These are phyloP conservation scores for Rhagophthalmus giganteus DNA, from an alignment of 2,888 invertebrate genomes.

Conservation along the genomic window DNA sequence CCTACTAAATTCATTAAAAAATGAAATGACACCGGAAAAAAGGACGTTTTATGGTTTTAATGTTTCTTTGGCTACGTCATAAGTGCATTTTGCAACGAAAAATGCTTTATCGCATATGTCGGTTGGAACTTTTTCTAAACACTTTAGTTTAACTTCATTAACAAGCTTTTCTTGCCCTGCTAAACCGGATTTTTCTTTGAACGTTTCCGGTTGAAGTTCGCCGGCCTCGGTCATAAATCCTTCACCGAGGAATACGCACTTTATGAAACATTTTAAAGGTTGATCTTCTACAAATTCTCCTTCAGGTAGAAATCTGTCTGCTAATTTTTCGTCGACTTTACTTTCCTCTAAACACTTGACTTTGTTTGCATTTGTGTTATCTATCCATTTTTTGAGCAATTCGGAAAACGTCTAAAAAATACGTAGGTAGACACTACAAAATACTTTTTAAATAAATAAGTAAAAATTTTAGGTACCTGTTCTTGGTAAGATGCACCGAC, in stretches of 20 bases:
- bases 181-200: not conserved
- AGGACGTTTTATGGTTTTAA: not conserved
- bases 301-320: slow-evolving; percentile 39
- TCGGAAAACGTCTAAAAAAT: not conserved
- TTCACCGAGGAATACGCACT: slow-evolving; percentile 58
- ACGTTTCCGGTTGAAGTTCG: not conserved
- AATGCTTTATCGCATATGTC: not conserved
- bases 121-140: not conserved
- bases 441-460: not conserved
- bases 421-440: not conserved
- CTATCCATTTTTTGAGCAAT: not conserved
- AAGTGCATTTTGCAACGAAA: not conserved
- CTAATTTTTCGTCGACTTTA: slow-evolving; percentile 46
- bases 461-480: not conserved
- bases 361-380: not conserved
- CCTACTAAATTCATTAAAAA: not conserved
- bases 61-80: not conserved
- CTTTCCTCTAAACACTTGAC: slow-evolving; percentile 44
- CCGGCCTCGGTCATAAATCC: slow-evolving; percentile 51
- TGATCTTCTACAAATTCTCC: slow-evolving; percentile 57
- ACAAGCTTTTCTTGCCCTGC: not conserved
- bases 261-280: slow-evolving; percentile 55
- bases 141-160: not conserved
- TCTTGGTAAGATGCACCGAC: not conserved
- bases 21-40: not conserved